Base-by-base conservation (phyloP, 1,140 invertebrate species). In the Drosophila pruinosa region DNA sequence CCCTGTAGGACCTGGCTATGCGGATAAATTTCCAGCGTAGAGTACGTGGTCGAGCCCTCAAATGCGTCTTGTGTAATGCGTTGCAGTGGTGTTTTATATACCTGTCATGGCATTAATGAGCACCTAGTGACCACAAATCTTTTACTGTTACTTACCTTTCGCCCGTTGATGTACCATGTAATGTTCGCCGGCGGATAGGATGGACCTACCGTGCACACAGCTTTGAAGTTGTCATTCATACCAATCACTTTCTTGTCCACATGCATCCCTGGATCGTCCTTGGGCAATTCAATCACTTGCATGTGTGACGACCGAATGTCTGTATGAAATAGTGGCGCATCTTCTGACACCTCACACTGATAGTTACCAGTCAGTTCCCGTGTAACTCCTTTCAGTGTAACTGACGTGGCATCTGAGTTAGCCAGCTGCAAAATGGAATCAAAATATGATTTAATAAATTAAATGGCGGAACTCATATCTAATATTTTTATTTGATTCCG, bases 331-430 rank as follows among this genome's bases (percentile, higher is more conserved):
- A 94, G 91, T 0, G 95, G 95, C 0, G 94, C 94, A 86, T 95
- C 95, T 17, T 95, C 94, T 0, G 94, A 95, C 5, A 95, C 94
- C 90, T 95, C 95, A 68, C 95, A 95, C 85, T 95, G 94, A 91
- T 95, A 95, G 71, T 93, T 93, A 8, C 95, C 95, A 2, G 94
- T 94, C 43, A 94, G 89, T 12, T 94, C 93, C 21, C 93, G 89
- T 68, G 94, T 93, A 4, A 95, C 94, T 68, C 94, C 92, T 8
- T 92, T 93, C 14, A 95, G 83, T 0, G 94, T 94, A 15, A 95
- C 94, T 39, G 93, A 92, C 68, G 93, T 93, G 34, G 94, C 92
- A 80, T 94, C 94, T 34, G 94, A 95, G 56, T 92, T 92, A 54
- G 93, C 92, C 12, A 94, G 91, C 94, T 95, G 91, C 22, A 15